Conservation (phyloP, 2,113 vertebrate species). For the Nematolebias whitei region DNA sequence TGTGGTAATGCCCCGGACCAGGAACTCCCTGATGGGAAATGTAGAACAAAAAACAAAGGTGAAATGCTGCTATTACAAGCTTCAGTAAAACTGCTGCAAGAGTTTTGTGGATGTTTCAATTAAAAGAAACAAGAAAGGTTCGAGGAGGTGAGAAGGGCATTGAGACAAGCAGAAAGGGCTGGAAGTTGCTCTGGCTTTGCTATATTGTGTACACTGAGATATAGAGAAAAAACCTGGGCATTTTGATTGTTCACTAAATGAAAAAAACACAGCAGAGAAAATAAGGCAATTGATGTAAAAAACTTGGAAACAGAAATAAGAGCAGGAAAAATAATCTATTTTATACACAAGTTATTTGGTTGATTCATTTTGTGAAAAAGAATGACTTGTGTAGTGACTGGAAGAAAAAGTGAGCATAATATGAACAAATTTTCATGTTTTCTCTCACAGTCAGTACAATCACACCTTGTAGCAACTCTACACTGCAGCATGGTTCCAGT, state of each 20-base stretch:
- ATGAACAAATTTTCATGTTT: not conserved
- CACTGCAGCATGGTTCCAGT: no score
- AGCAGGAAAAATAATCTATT: not conserved
- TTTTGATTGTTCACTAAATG: constrained; percentile 11
- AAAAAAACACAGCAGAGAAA: constrained; percentile 20
- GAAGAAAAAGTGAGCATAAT: not conserved
- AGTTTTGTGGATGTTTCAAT: not conserved
- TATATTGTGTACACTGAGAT: not conserved
- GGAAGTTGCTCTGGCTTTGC: constrained; percentile 14
- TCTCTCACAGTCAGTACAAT: constrained; percentile 6
- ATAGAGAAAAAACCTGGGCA: not conserved
- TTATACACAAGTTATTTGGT: not conserved
- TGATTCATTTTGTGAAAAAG: not conserved
- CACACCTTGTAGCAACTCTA: not conserved
- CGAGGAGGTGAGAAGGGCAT: constrained; percentile 1
- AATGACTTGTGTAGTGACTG: no score
- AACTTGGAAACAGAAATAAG: not conserved
- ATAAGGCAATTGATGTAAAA: constrained; percentile 16
- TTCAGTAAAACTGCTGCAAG: constrained; percentile 15
- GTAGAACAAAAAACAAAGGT: constrained; percentile 21
- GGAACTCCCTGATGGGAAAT: constrained; percentile 66
- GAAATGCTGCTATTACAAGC: not conserved
- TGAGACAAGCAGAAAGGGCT: not conserved
- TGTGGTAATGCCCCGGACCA: constrained; percentile 71
- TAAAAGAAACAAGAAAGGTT: constrained; percentile 1